Base-by-base conservation (phyloP, 2,888 invertebrate genomes). In the Glyphotaelius pellucidus region DNA sequence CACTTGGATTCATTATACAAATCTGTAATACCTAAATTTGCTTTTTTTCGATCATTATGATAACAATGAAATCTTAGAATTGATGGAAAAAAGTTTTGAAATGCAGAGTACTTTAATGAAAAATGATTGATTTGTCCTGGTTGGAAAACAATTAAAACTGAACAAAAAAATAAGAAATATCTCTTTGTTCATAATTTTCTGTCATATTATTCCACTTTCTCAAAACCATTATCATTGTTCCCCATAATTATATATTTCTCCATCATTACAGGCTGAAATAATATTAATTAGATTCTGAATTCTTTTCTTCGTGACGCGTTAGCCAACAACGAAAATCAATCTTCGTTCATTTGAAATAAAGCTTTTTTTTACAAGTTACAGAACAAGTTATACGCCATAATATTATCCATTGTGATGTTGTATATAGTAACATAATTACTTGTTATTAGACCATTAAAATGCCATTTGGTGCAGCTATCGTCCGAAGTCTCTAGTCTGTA, bases 361-460 rank as follows among this genome's bases (percentile, higher is more conserved):
- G 9, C 19, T 52, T 67, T 67, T 67, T 67, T 67, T 67, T 25
- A 3, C 7, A 67, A n/a, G 25, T 9, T 67, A 52, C 52, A 52
- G 19, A 52, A 52, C 52, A 52, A 67, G 25, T 67, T 67, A 2
- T 25, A 67, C 11, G 67, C n/a, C n/a, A n/a, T 67, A 9, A 67
- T 67, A 67, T 67, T 67, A 67, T 67, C 67, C 67, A 67, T 67
- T 67, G 67, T 67, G 67, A 86, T 35, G 12, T 12, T 42, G 42
- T 42, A 38, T 85, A 47, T 86, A 42, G 42, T 42, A 42, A 42
- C 25, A 86, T 86, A 86, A 86, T 86, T 47, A 86, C 86, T 42
- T 30, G 86, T 86, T 86, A n/a, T 42, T 86, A 42, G 86, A 47
- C 42, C 47, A 86, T 86, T 86, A 86, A 86, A 86, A 86, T 47